phyloP scores from a whole-genome alignment of 2,113 vertebrate genomes.

The Syngnathoides biaculeatus region DNA sequence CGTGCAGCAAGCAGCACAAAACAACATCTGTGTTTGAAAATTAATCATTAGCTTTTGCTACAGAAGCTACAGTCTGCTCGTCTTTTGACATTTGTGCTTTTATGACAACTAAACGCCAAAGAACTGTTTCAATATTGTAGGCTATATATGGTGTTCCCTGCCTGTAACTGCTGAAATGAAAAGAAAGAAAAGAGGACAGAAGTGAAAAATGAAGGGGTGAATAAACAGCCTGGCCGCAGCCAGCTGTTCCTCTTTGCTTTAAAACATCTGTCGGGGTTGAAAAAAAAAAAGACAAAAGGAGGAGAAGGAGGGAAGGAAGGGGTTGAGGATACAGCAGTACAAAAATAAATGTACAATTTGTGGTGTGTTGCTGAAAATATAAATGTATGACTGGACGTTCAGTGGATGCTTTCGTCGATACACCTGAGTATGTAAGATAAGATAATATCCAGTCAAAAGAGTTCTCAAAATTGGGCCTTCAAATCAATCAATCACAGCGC shows the following conservation, averaged over 20 bases:
- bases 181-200: constrained; percentile 6
- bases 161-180: constrained; percentile 25
- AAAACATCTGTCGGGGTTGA: constrained; percentile 49
- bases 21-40: not conserved
- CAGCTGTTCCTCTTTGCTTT: constrained; percentile 53
- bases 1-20: constrained; percentile 14
- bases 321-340: too few relatives aligned
- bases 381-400: not conserved
- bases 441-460: not conserved
- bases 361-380: not conserved
- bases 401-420: not conserved
- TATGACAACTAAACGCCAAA: not conserved
- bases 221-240: constrained; percentile 53
- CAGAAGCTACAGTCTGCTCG: not conserved
- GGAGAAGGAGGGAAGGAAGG: not conserved
- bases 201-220: constrained; percentile 28
- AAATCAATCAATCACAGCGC: not conserved
- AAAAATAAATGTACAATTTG: not conserved
- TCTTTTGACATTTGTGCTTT: not conserved
- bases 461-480: not conserved
- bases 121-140: not conserved
- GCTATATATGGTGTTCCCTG: constrained; percentile 24
- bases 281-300: constrained; percentile 16
- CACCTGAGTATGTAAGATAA: not conserved
- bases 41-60: not conserved